These are phyloP conservation scores for Okamejei kenojei DNA, from an alignment of 2,797 vertebrate species.

Conservation along the genomic window DNA sequence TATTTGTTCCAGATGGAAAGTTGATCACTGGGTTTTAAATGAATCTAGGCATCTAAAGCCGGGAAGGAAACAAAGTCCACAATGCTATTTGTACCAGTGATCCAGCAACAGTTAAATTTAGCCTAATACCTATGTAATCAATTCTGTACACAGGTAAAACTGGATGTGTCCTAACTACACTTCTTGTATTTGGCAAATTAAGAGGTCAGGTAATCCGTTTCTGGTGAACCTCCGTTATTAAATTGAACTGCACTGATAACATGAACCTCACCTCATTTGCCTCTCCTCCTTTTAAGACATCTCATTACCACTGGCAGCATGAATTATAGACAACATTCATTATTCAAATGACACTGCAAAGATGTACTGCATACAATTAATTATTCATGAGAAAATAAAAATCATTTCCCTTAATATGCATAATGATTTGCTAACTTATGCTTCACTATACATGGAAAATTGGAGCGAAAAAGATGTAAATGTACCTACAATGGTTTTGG, in stretches of 20 bases:
- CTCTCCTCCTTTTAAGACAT: not conserved
- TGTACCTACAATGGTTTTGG: not conserved
- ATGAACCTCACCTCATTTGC: not conserved
- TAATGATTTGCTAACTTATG: conserved; percentile 15
- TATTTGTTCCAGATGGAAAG: not conserved
- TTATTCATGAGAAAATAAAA: conserved; percentile 27
- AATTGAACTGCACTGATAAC: not conserved
- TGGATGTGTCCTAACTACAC: not conserved
- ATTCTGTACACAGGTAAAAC: not conserved
- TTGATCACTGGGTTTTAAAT: not conserved
- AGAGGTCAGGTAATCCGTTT: not conserved
- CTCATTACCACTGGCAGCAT: conserved; percentile 21
- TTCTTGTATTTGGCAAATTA: not conserved
- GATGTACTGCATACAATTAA: conserved; percentile 25
- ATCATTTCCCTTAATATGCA: conserved; percentile 13
- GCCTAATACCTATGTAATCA: not conserved
- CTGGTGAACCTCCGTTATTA: not conserved
- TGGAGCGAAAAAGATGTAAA: not conserved
- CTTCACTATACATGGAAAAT: not conserved
- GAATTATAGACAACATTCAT: conserved; percentile 12
- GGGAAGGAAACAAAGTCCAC: not conserved
- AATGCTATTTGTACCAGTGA: not conserved
- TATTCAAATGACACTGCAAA: conserved; percentile 21
- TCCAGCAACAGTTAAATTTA: not conserved
- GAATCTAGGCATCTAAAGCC: not conserved